phyloP scores from a whole-genome alignment of 1,140 invertebrate genomes.

The Triops longicaudatus region DNA sequence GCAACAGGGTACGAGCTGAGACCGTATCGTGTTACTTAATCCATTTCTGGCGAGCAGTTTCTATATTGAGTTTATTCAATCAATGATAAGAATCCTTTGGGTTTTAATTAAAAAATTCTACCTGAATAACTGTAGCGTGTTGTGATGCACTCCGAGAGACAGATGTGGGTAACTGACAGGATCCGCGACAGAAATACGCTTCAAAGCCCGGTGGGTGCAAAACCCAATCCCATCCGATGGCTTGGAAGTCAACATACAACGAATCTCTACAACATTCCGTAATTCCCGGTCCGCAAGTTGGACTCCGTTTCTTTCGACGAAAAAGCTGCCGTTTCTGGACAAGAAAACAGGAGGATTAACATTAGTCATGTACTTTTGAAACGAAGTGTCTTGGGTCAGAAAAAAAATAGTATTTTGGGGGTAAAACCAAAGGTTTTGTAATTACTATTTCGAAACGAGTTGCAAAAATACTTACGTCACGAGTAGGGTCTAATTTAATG shows the following conservation, averaged over 20 bases:
- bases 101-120: constrained; percentile 36
- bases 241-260: constrained; percentile 67
- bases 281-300: constrained; percentile 51
- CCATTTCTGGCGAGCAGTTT: constrained; percentile 23
- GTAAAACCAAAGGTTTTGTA: background rate
- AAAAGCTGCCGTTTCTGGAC: background rate
- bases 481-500: constrained; percentile 16
- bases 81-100: background rate
- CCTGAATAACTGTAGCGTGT: constrained; percentile 61
- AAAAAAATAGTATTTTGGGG: too few species aligned
- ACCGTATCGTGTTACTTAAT: constrained; percentile 21
- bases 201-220: constrained; percentile 67
- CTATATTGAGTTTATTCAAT: constrained; percentile 19
- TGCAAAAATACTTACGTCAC: constrained; percentile 13
- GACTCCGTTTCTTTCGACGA: constrained; percentile 17
- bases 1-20: constrained; percentile 58
- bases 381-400: too few species aligned
- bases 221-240: constrained; percentile 84
- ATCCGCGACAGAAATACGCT: constrained; percentile 74
- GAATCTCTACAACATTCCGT: constrained; percentile 70
- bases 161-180: constrained; percentile 58
- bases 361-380: too few species aligned
- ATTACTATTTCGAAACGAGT: background rate
- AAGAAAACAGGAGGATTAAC: background rate
- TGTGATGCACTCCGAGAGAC: constrained; percentile 27